Evolutionary conservation across 1,140 invertebrate genomes (phyloP).

Genomic region (Cydia splendana): DNA sequence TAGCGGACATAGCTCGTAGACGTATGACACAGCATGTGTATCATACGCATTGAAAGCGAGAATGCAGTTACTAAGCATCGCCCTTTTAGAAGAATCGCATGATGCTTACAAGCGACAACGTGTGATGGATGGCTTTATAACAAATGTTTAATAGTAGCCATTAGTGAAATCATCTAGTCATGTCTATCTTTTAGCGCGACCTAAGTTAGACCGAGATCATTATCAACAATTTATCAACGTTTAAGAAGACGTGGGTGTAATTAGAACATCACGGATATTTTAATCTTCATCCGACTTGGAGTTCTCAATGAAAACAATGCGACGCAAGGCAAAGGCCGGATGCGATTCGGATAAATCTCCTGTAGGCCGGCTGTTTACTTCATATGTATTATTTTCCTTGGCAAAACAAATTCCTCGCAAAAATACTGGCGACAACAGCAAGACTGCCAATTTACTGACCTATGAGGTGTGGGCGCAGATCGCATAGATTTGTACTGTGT

Average conservation of each 20-base stretch:
- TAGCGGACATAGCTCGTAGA: too few species aligned
- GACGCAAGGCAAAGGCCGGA: slow-evolving; percentile 3
- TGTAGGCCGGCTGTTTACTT: slow-evolving; percentile 25
- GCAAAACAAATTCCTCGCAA: slow-evolving; percentile 20
- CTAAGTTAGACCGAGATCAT: not conserved
- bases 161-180: too few species aligned
- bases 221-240: not conserved
- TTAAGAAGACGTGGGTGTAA: not conserved
- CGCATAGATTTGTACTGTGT: not conserved
- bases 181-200: too few species aligned
- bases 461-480: slow-evolving; percentile 40
- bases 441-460: slow-evolving; percentile 58
- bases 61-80: too few species aligned
- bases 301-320: slow-evolving; percentile 25
- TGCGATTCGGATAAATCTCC: slow-evolving; percentile 13
- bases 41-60: too few species aligned
- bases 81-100: too few species aligned
- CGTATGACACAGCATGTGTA: too few species aligned
- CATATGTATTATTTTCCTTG: slow-evolving; percentile 19
- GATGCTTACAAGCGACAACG: too few species aligned
- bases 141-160: too few species aligned
- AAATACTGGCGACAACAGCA: slow-evolving; percentile 38
- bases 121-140: too few species aligned
- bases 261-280: slow-evolving; percentile 12
- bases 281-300: not conserved